Base-by-base conservation (phyloP, 2,797 vertebrate genomes). In the Uromys caudimaculatus region DNA sequence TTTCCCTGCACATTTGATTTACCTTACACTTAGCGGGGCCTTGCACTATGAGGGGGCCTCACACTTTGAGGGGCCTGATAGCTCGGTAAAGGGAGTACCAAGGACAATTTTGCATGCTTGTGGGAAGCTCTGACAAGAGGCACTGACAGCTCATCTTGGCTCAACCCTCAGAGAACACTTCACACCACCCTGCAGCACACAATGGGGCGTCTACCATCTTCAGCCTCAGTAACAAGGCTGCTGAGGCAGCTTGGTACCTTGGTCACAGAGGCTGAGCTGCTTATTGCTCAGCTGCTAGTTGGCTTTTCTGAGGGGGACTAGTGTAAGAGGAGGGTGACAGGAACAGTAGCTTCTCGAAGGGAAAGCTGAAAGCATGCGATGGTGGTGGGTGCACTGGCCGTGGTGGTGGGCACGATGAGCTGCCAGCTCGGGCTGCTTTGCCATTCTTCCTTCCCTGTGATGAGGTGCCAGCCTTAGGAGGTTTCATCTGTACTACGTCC, bases 141-240 rank as follows among this genome's bases (percentile, higher is more conserved):
- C 64, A 23, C 3, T 8, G 69, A 73, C 10, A 21, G 73, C 27
- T 89, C 6, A 6, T 67, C 38, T 3, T 3, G 10, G 75, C 38
- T 54, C 19, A 14, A 83, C 47, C 84, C 76, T 78, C 0, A 12
- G 86, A 50, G 77, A 23, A 54, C 52, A 1, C 62, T 2, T 56
- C 38, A 41, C 1, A 19, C 4, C 19, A 23, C 9, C 41, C 69
- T 4, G 44, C 0, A 12, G 38, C 41, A 7, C 32, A 35, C 0
- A 0, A 4, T 0, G 35, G n/a, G 29, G 13, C 87, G 52, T 35
- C 38, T 11, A 44, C 1, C 6, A 2, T 32, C 76, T 3, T 0
- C 4, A 50, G 64, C 23, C 32, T 23, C 8, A 16, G 83, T 0
- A 0, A 13, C 50, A 6, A 6, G 10, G 13, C 16, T 17, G 24